Base-by-base conservation (phyloP, 2,888 invertebrate species). In the Scaptomyza polygonia region DNA sequence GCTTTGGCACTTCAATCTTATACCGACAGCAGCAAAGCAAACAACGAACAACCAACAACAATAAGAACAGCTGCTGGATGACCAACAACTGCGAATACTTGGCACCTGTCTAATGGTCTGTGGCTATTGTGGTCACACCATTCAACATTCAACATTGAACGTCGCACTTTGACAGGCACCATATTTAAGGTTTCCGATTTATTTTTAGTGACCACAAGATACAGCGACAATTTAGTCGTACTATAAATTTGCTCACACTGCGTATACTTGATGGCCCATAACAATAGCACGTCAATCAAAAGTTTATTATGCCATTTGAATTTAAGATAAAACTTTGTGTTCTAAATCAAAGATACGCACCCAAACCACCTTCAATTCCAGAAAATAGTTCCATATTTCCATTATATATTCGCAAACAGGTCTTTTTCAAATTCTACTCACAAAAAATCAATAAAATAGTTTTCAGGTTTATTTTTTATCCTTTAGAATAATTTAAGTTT, bases 1-100 rank as follows among this genome's bases (percentile, higher is more conserved):
- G 71, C 83, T 79, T 77, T 86, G 71, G 48, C 82, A 82, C 88
- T 87, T 83, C 86, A 82, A 86, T 87, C 79, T 82, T 82, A 65
- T 72, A 81, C 71, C 76, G 82, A 65, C 73, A 54, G 56, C 32
- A 48, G 49, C 65, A 61, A 21, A 14, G 55, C 65, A 54, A 53
- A 58, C 62, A 40, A 55, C 61, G n/a, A 67, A 18, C 63, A 45
- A 42, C 34, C 45, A 49, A 18, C 36, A 54, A 12, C n/a, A 56
- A 25, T 1, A 34, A 25, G 12, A 32, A 56, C 14, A 58, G 36
- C 40, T 55, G 16, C 42, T 52, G 21, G 43, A 49, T 51, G 21
- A 53, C 43, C 11, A 54, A 56, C 29, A 56, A 61, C 45, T 65
- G 68, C 78, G 73, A 56, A 63, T 61, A 43, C 54, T 66, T 62